These are phyloP conservation scores for Psittacus erithacus DNA, from an alignment of 2,113 vertebrate genomes.

Conservation along the genomic window DNA sequence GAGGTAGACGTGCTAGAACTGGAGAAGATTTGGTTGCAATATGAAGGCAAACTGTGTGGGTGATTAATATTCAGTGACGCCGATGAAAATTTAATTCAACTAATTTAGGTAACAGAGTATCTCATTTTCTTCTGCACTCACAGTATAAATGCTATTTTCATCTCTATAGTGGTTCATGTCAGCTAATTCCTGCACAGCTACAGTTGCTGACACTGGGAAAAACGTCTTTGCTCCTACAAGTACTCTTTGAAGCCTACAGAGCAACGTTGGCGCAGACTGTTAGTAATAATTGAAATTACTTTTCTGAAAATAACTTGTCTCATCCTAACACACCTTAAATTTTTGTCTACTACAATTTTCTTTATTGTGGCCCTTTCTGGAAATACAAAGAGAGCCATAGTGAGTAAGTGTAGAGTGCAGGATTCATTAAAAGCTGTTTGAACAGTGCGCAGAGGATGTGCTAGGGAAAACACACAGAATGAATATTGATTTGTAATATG, in stretches of 20 bases:
- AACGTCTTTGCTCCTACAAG: constrained; percentile 12
- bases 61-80: constrained; percentile 19
- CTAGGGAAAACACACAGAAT: neutral
- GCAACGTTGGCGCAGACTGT: neutral
- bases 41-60: neutral
- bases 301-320: constrained; percentile 50
- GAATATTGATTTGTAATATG: constrained; percentile 8
- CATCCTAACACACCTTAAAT: constrained; percentile 31
- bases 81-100: neutral
- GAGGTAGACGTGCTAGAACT: neutral
- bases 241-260: constrained; percentile 25
- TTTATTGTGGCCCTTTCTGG: neutral
- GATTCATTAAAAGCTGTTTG: constrained; percentile 17
- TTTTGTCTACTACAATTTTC: constrained; percentile 9
- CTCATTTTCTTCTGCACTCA: neutral
- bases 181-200: constrained; percentile 12
- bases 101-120: constrained; percentile 30
- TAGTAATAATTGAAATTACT: constrained; percentile 39
- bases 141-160: constrained; percentile 6
- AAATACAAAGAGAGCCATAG: neutral
- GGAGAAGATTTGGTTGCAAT: neutral
- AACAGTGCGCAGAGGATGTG: neutral
- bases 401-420: neutral
- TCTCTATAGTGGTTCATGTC: neutral
- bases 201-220: constrained; percentile 19